Base-by-base conservation (phyloP, 2,113 vertebrate species). In the Ceyx cyanopectus region DNA sequence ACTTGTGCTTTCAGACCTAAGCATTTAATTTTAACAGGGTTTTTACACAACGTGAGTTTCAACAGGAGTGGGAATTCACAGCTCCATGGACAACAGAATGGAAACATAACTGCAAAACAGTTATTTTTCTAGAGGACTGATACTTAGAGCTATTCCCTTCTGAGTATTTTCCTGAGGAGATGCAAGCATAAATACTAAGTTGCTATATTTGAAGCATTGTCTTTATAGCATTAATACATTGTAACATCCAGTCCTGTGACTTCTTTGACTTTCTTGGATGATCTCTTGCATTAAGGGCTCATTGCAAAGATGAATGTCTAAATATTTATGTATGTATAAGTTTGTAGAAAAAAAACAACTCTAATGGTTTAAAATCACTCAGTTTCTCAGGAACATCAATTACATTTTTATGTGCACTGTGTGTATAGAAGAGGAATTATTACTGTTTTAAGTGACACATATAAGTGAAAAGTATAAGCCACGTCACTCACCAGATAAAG, bases 321-420 rank as follows among this genome's bases (percentile, higher is more conserved):
- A 89, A 57, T 73, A 76, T 56, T 70, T 77, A 63, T 74, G 74
- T 87, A 56, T 29, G 19, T 65, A 56, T 7, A 76, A 41, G 5
- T 74, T 86, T 80, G 19, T 48, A 48, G 15, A 74, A 34, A 75
- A 73, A 92, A 29, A 37, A 37, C 37, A 56, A 56, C 16, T 53
- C 37, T 57, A 54, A 76, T 56, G 12, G 24, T 45, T 95, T 85
- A 54, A 83, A 83, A 81, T 63, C 43, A 89, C 22, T 92, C 30
- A 34, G 43, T 8, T 51, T 80, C 46, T 77, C 67, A 67, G 56
- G 8, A 87, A 85, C 1, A 10, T 40, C 46, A 37, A 10, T 48
- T 7, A 16, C 70, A 78, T 69, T 87, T 91, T 94, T 93, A 53
- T 77, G 68, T 88, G 24, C 48, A 67, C 37, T 73, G 18, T 43